Evolutionary conservation across 2,113 vertebrate genomes (phyloP).

Genomic region (Larimichthys polyactis): DNA sequence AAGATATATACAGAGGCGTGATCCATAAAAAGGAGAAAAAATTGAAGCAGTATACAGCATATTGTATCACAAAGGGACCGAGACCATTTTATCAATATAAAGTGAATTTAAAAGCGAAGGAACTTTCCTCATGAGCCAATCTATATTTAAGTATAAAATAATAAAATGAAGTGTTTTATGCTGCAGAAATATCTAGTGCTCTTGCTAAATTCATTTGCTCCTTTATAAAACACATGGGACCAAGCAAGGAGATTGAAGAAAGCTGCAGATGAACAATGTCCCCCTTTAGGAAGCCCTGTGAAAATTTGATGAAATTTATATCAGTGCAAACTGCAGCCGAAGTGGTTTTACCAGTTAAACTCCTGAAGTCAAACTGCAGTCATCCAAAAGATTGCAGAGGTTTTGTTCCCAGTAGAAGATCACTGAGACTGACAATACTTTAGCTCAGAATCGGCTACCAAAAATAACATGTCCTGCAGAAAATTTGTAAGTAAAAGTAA

Average conservation of each 20-base stretch:
- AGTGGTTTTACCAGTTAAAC: constrained; percentile 23
- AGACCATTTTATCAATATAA: neutral
- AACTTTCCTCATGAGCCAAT: neutral
- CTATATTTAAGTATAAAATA: neutral
- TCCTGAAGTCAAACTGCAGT: neutral
- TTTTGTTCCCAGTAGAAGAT: constrained; percentile 7
- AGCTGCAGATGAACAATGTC: constrained; percentile 4
- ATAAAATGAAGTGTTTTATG: neutral
- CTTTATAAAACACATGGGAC: constrained; percentile 15
- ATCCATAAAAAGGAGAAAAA: neutral
- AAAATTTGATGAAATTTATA: constrained; percentile 40
- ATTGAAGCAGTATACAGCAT: neutral
- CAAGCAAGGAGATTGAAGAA: neutral
- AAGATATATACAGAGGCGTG: neutral
- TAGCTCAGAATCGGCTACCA: neutral
- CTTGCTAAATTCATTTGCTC: neutral
- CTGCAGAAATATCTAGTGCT: constrained; percentile 13
- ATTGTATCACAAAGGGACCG: neutral
- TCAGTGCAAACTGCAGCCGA: constrained; percentile 15
- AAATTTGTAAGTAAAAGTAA: neutral
- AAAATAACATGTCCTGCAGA: neutral
- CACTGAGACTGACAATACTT: neutral
- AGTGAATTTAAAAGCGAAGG: neutral
- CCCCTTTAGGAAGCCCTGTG: constrained; percentile 16
- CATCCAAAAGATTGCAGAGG: neutral